Base-by-base conservation (phyloP, 23 tunicate species). In the Halocynthia aurantium region DNA sequence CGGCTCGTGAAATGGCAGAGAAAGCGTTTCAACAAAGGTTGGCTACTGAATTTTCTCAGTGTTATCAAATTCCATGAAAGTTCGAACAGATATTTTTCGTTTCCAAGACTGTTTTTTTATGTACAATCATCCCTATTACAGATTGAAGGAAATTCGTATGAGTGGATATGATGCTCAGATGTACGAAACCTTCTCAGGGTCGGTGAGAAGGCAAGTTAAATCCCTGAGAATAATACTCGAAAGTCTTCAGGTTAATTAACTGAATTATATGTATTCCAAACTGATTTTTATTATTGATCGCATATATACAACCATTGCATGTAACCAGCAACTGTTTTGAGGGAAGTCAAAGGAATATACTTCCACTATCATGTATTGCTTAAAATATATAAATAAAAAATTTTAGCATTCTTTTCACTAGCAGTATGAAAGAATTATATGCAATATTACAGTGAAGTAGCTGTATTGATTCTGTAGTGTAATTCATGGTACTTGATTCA, bases 21-120 rank as follows among this genome's bases (percentile, higher is more conserved):
- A 86, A 86, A 69, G 98, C 98, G 6, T 93, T 93, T 62, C 88
- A 86, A 57, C 82, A 87, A 63, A 85, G 97, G 97, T 91, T 6
- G 55, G 12, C 22, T 65, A 68, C 12, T 18, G 19, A 68, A 68
- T 68, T 68, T 22, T 68, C 19, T 18, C 4, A 18, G 22, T 68
- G 4, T 68, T 68, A 58, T 13, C 63, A 58, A 1, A 58, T 58
- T 13, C 4, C 2, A 5, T 13, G n/a, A 58, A 58, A 58, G 15
- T 13, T 58, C n/a, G 2, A 58, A 58, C 63, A 13, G 63, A 13
- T 13, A 13, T 58, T 13, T 76, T 76, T 10, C 76, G n/a, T n/a
- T n/a, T 12, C 11, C n/a, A 9, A 61, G 15, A 12, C 7, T 77
- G 18, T 44, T 49, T 62, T 75, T 13, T 8, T 10, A 60, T 21